phyloP scores from a whole-genome alignment of 2,113 vertebrate species.

The Origma solitaria region DNA sequence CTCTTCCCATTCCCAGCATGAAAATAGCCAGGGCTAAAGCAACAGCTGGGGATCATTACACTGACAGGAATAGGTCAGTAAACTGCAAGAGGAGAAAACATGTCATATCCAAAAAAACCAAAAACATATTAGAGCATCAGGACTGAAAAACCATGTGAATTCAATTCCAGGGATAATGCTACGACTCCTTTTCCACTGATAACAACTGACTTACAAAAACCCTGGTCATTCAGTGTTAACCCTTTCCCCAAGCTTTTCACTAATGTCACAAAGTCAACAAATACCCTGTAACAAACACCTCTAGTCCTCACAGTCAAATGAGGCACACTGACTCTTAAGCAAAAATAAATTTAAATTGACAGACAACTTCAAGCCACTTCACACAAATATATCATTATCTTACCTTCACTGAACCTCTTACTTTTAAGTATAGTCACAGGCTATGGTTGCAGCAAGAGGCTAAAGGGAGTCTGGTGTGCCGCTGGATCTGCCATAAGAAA shows the following conservation, averaged over 20 bases:
- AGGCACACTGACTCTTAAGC: not conserved
- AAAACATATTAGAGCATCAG: conserved; percentile 56
- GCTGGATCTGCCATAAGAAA: not conserved
- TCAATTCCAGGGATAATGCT: not conserved
- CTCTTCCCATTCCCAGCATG: conserved; percentile 42
- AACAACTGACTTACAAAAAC: not conserved
- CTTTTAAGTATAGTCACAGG: not conserved
- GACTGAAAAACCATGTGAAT: not conserved
- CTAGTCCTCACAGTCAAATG: not conserved
- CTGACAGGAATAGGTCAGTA: conserved; percentile 74
- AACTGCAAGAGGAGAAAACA: conserved; percentile 55
- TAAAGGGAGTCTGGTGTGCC: not conserved
- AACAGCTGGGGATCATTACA: conserved; percentile 78
- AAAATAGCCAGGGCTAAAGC: conserved; percentile 66
- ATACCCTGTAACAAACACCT: not conserved
- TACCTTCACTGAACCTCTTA: not conserved
- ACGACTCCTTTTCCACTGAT: not conserved
- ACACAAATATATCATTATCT: not conserved
- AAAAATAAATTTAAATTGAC: not conserved
- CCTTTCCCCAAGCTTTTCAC: not conserved
- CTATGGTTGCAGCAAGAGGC: not conserved
- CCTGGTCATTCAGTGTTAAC: not conserved
- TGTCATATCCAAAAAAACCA: conserved; percentile 59
- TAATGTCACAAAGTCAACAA: not conserved
- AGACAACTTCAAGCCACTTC: not conserved